Evolutionary conservation across 2,797 vertebrate genomes (phyloP).

Genomic region (Takifugu ocellatus): DNA sequence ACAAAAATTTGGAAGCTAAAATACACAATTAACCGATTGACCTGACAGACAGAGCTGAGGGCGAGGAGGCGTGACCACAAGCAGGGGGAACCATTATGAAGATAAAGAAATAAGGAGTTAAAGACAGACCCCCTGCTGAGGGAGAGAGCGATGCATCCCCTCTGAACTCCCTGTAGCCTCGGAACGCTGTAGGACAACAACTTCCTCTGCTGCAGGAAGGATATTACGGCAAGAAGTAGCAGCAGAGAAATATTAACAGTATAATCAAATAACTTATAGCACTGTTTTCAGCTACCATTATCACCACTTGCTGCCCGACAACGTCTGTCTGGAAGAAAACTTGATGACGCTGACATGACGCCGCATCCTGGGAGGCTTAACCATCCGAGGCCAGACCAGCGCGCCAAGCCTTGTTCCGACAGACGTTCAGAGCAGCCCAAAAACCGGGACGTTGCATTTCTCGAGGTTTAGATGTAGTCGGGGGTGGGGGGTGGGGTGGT

Average conservation of each 20-base stretch:
- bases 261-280: slow-evolving; percentile 79
- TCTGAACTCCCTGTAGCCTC: slow-evolving; percentile 71
- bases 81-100: slow-evolving; percentile 8
- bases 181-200: slow-evolving; percentile 70
- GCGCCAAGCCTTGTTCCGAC: slow-evolving; percentile 28
- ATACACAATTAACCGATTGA: slow-evolving; percentile 24
- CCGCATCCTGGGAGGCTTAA: too few relatives aligned
- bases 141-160: slow-evolving; percentile 54
- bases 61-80: slow-evolving; percentile 25
- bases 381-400: slow-evolving; percentile 1
- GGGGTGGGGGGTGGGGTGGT: slow-evolving; percentile 13
- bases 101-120: slow-evolving; percentile 27
- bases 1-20: slow-evolving; percentile 53
- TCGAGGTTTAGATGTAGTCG: slow-evolving; percentile 53
- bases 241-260: slow-evolving; percentile 75
- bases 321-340: slow-evolving; percentile 46
- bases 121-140: slow-evolving; percentile 46
- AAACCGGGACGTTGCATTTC: slow-evolving; percentile 73
- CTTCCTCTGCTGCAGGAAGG: slow-evolving; percentile 77
- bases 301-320: slow-evolving; percentile 76
- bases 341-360: slow-evolving; percentile 45
- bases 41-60: slow-evolving; percentile 56
- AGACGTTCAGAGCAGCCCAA: slow-evolving; percentile 64
- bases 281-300: slow-evolving; percentile 75
- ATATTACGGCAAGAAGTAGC: slow-evolving; percentile 75